A percentile compares a stretch with the other conserved stretches of the same genome.
Conservation (phyloP, 2,888 invertebrate genomes). For the Hypomecis punctinalis region DNA sequence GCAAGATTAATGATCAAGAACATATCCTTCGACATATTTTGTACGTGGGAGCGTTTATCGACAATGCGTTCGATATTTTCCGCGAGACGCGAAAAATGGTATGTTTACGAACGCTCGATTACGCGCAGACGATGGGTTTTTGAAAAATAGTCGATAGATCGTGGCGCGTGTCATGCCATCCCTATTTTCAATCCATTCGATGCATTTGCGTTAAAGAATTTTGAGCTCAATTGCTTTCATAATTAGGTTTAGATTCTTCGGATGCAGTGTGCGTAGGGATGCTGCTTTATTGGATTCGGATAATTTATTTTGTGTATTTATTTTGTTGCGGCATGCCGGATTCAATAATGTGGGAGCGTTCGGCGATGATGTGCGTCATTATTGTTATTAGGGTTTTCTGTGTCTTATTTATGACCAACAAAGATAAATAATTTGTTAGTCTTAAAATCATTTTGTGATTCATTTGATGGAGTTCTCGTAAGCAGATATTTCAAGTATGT, state of each 20-base stretch:
- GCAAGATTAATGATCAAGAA: constrained; percentile 80
- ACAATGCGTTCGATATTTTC: constrained; percentile 75
- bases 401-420: constrained; percentile 15
- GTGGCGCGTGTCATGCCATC: constrained; percentile 66
- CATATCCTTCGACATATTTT: constrained; percentile 56
- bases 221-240: constrained; percentile 40
- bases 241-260: constrained; percentile 51
- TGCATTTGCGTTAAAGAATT: constrained; percentile 33
- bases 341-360: constrained; percentile 74
- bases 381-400: constrained; percentile 29
- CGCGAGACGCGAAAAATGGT: constrained; percentile 76
- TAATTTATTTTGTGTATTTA: constrained; percentile 83
- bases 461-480: no score
- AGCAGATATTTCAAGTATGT: no score
- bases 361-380: constrained; percentile 31
- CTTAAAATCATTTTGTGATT: not conserved
- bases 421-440: no score
- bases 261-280: constrained; percentile 61
- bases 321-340: constrained; percentile 70
- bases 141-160: constrained; percentile 72
- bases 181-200: constrained; percentile 17
- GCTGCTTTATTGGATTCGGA: constrained; percentile 82
- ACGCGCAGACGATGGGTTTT: constrained; percentile 72
- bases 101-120: constrained; percentile 83
- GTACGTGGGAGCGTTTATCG: constrained; percentile 65